Evolutionary conservation across 1,140 invertebrate species (phyloP).

Genomic region (Brachystomella parvula): DNA sequence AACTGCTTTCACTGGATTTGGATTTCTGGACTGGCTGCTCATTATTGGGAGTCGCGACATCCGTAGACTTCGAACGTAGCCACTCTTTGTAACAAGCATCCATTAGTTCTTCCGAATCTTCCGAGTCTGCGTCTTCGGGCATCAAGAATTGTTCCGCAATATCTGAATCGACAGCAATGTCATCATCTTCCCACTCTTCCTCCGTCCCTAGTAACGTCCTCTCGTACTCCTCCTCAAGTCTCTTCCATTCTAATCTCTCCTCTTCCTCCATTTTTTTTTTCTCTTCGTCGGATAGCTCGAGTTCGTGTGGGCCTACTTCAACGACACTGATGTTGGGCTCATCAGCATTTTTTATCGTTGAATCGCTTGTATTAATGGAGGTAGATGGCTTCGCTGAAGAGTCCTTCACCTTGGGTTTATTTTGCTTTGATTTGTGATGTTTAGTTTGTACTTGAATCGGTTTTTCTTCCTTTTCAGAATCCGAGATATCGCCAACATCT

Average conservation of each 20-base stretch:
- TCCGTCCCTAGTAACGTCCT: background rate
- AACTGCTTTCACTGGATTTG: too few relatives aligned
- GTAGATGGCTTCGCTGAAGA: too few relatives aligned
- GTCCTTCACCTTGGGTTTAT: too few relatives aligned
- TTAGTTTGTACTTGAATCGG: too few relatives aligned
- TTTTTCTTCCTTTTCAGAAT: background rate
- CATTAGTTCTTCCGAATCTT: background rate
- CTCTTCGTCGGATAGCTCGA: background rate
- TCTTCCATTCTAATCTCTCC: background rate
- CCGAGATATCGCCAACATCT: background rate
- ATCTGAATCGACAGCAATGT: conserved; percentile 6
- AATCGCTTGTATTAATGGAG: too few relatives aligned
- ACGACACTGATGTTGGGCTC: background rate
- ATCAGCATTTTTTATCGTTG: background rate
- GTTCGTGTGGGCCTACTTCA: background rate
- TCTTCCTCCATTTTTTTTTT: background rate
- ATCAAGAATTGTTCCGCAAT: background rate
- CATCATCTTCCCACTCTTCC: conserved; percentile 4
- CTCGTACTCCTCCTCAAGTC: background rate
- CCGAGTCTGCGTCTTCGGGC: background rate
- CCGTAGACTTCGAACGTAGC: background rate
- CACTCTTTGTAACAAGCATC: background rate
- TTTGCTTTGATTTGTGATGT: background rate
- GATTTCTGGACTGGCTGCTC: too few relatives aligned
- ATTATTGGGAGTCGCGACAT: background rate